Base-by-base conservation (phyloP, 2,113 vertebrate species). In the Cygnus buccinator region DNA sequence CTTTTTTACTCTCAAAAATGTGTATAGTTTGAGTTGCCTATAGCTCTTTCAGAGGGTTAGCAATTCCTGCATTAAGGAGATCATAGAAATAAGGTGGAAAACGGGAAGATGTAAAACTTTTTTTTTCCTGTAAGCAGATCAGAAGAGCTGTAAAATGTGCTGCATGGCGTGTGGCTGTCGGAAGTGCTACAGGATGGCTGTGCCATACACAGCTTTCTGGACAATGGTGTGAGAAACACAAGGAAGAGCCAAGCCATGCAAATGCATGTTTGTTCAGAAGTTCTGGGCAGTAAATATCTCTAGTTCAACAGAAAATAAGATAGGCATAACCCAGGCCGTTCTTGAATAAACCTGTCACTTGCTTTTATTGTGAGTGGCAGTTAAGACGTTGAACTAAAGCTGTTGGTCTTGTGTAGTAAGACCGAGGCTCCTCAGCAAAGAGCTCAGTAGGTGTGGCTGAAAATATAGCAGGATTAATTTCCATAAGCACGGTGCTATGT, bases 361-460 rank as follows among this genome's bases (percentile, higher is more conserved):
- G 48, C n/a, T 65, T 43, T 59, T 52, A 17, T 21, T 7, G 23
- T 46, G 59, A 35, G 66, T 29, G 83, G 22, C 21, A 22, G 6
- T 39, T 2, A 6, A 52, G 4, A 2, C 1, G 13, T 26, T 57
- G 18, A 54, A 2, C 50, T 35, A 5, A 39, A 81, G 87, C 81
- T 82, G 48, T 31, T 26, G 1, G 62, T 17, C 43, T 2, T 31
- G 76, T 33, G 50, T 1, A 15, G 63, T 57, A 8, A 0, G 46
- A 6, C 22, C 0, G 1, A 28, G 68, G 57, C 23, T 66, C 13
- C 67, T 2, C 10, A 6, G 85, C 13, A 6, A 18, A 31, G 44
- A 0, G 2, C 54, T n/a, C 17, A 33, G 44, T 41, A 3, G 0
- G 28, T 10, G 50, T 11, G 44, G 23, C 21, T 19, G 16, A 5